phyloP scores from a whole-genome alignment of 2,888 invertebrate genomes.

The Leptopilina myrica region DNA sequence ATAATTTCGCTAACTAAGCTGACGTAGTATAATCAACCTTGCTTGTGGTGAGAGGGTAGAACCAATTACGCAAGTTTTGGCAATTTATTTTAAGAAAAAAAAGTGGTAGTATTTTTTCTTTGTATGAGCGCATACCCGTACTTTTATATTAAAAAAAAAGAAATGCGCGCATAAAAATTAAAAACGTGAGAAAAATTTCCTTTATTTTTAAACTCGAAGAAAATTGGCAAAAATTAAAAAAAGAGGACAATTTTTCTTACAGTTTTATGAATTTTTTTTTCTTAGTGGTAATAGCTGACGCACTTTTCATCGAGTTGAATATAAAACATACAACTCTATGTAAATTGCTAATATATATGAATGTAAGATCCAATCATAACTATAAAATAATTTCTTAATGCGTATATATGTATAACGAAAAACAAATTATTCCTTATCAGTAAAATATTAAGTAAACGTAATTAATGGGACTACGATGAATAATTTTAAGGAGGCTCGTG shows the following conservation, averaged over 20 bases:
- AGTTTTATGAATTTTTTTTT: constrained; percentile 45
- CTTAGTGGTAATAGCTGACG: constrained; percentile 57
- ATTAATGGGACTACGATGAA: constrained; percentile 51
- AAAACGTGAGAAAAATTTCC: constrained; percentile 40
- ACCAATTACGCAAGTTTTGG: constrained; percentile 70
- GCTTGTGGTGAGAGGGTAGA: constrained; percentile 75
- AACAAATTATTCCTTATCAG: constrained; percentile 46
- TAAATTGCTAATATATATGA: constrained; percentile 67
- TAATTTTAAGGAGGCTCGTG: constrained; percentile 75
- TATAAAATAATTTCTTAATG: constrained; percentile 57
- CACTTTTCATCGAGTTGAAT: constrained; percentile 75
- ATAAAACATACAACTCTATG: constrained; percentile 70
- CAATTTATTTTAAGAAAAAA: constrained; percentile 57
- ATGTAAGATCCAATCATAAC: constrained; percentile 54
- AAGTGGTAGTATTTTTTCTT: constrained; percentile 51
- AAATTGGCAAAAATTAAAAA: constrained; percentile 45
- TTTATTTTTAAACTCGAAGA: constrained; percentile 14
- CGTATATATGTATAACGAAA: constrained; percentile 64
- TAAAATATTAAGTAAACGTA: constrained; percentile 52
- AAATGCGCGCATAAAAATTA: constrained; percentile 36
- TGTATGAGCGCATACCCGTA: constrained; percentile 50
- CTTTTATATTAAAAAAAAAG: not conserved
- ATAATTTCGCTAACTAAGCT: constrained; percentile 58
- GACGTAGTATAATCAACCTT: constrained; percentile 63
- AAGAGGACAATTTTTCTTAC: constrained; percentile 45